phyloP scores from a whole-genome alignment of 2,113 vertebrate genomes.

The Mus spicilegus region DNA sequence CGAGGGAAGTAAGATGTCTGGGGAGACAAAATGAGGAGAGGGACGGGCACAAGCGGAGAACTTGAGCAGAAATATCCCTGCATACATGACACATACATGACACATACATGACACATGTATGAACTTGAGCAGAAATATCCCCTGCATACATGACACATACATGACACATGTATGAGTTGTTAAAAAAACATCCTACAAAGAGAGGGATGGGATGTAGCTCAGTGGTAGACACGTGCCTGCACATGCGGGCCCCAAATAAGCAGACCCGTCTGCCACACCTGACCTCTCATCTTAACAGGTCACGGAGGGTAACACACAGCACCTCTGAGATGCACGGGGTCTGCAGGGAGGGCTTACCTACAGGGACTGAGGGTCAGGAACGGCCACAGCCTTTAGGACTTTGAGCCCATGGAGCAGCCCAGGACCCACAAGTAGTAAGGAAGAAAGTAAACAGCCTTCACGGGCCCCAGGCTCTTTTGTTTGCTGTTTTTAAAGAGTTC shows the following conservation, averaged over 20 bases:
- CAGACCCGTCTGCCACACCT: neutral
- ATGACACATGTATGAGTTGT: too few relatives aligned
- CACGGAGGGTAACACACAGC: accelerated
- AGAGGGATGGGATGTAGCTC: too few relatives aligned
- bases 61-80: neutral
- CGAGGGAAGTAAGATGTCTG: too few relatives aligned
- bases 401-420: neutral
- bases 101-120: too few relatives aligned
- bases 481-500: neutral
- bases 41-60: too few relatives aligned
- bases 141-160: too few relatives aligned
- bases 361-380: too few relatives aligned
- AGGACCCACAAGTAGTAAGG: neutral
- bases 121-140: neutral
- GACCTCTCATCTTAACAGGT: accelerated
- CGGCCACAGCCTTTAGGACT: too few relatives aligned
- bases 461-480: accelerated
- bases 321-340: neutral
- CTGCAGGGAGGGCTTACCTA: too few relatives aligned
- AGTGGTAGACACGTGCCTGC: neutral
- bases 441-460: neutral
- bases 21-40: neutral
- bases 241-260: neutral
- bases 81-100: too few relatives aligned
- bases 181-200: neutral